Conservation (phyloP, 2,888 invertebrate species). For the Flexamia atlantica region DNA sequence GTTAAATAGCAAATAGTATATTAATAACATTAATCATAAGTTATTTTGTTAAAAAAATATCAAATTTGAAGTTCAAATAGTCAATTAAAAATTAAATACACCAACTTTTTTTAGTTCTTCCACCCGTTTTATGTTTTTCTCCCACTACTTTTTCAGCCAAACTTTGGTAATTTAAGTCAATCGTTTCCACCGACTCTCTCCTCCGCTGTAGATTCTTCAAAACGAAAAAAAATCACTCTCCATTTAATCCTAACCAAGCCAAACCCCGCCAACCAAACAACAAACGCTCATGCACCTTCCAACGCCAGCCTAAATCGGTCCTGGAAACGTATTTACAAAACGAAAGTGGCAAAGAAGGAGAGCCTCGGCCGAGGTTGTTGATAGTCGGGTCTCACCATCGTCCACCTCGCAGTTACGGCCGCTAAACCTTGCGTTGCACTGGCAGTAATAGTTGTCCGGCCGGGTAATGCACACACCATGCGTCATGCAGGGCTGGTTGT, state of each 20-base stretch:
- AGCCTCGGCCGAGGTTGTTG: constrained; percentile 32
- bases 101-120: too few relatives aligned
- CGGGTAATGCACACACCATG: constrained; percentile 89
- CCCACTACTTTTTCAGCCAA: background rate
- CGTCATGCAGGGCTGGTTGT: constrained; percentile 89
- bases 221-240: too few relatives aligned
- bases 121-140: too few relatives aligned
- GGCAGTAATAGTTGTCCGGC: constrained; percentile 89
- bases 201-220: background rate
- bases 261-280: background rate
- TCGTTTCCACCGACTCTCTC: background rate
- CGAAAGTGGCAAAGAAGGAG: background rate
- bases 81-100: too few relatives aligned
- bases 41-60: too few relatives aligned
- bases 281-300: constrained; percentile 10
- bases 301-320: background rate
- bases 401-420: constrained; percentile 94
- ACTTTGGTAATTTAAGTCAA: background rate
- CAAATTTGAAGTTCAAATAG: too few relatives aligned
- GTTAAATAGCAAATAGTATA: too few relatives aligned
- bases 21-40: too few relatives aligned
- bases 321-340: constrained; percentile 28
- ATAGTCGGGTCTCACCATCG: constrained; percentile 76
- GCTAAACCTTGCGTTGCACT: constrained; percentile 89
- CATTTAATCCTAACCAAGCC: background rate